Evolutionary conservation across 2,888 invertebrate species (phyloP).

Genomic region (Tipula confusa): DNA sequence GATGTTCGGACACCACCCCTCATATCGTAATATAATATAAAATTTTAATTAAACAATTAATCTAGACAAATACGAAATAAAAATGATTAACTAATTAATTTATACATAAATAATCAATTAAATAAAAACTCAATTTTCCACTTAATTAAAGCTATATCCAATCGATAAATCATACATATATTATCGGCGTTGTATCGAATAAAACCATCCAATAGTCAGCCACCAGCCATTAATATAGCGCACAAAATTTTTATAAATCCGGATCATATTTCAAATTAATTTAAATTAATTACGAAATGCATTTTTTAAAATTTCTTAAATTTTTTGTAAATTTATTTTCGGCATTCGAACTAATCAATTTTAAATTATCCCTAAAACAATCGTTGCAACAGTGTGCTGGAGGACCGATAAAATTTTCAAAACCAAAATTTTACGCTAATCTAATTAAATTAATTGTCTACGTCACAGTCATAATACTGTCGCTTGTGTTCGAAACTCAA

Average conservation of each 20-base stretch:
- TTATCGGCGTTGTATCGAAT: background rate
- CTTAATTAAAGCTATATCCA: background rate
- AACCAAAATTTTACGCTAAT: background rate
- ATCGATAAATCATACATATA: slow-evolving; percentile 25
- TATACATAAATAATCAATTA: background rate
- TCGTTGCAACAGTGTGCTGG: no score
- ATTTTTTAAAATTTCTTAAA: background rate
- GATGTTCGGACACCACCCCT: background rate
- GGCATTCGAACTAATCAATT: background rate
- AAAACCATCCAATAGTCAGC: no score
- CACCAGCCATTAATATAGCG: background rate
- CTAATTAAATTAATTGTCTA: background rate
- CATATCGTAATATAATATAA: background rate
- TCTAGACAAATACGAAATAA: background rate
- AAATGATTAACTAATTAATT: background rate
- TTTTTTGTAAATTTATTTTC: background rate
- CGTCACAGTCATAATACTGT: background rate
- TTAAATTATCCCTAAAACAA: background rate
- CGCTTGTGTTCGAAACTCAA: background rate
- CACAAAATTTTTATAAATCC: background rate
- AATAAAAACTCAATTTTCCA: background rate
- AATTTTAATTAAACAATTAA: slow-evolving; percentile 9
- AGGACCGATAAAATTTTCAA: background rate
- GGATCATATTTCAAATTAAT: background rate
- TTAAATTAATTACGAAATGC: background rate